These are phyloP conservation scores for Nesogale talazaci DNA, from an alignment of 2,113 vertebrate species.

Conservation along the genomic window DNA sequence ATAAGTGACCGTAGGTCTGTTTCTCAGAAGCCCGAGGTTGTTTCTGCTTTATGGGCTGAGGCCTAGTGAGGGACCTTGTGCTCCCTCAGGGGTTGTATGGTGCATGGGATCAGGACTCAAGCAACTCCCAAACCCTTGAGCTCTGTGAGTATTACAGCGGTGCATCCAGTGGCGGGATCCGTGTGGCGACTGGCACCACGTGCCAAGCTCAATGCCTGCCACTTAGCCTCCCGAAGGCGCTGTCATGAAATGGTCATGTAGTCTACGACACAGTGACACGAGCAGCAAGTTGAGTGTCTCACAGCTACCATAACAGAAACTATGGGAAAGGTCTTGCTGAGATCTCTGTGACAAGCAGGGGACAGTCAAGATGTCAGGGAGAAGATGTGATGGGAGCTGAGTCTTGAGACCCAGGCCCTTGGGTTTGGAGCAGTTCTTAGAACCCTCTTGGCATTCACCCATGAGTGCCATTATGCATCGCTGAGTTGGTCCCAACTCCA, in stretches of 20 bases:
- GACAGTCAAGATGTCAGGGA: neutral
- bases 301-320: neutral
- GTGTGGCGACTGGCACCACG: neutral
- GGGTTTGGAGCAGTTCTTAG: fast-evolving
- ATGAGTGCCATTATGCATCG: neutral
- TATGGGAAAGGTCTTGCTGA: neutral
- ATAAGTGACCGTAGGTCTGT: neutral
- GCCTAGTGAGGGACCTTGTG: neutral
- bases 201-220: neutral
- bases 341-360: neutral
- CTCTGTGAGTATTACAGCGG: neutral
- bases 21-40: neutral
- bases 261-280: neutral
- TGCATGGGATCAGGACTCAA: neutral
- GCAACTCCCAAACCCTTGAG: neutral
- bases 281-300: neutral
- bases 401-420: neutral
- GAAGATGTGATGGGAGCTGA: too few relatives aligned
- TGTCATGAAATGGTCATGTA: neutral
- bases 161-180: fast-evolving
- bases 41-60: neutral
- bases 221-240: neutral
- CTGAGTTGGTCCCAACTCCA: too few relatives aligned
- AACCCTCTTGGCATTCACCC: neutral
- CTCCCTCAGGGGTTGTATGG: neutral